phyloP scores from a whole-genome alignment of 2,888 invertebrate species.

The Brachypalpus laphriformis region DNA sequence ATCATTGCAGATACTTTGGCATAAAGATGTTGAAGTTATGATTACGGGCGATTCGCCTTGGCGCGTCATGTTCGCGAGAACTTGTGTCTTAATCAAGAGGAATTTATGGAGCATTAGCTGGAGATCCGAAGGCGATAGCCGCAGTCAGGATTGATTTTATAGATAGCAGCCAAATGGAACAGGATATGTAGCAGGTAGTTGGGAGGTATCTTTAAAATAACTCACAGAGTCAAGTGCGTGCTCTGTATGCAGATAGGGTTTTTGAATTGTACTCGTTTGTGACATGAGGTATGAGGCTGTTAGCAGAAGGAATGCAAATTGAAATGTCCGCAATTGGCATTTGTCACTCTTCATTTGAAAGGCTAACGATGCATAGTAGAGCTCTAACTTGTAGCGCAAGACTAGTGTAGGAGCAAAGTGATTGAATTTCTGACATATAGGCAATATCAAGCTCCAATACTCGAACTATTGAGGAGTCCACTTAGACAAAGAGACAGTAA shows the following conservation, averaged over 20 bases:
- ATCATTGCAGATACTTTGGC: slow-evolving; percentile 2
- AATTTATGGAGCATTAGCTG: slow-evolving; percentile 36
- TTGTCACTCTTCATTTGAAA: no score
- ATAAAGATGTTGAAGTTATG: slow-evolving; percentile 62
- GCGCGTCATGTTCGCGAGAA: background rate
- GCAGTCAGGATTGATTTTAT: slow-evolving; percentile 16
- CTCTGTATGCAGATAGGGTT: background rate
- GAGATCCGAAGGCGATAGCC: background rate
- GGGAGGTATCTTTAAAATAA: background rate
- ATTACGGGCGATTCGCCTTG: slow-evolving; percentile 5
- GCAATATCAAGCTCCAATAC: no score
- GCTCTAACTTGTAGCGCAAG: no score
- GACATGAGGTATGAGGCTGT: no score
- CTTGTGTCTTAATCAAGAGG: slow-evolving; percentile 49
- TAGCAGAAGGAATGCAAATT: no score
- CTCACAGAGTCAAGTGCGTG: background rate
- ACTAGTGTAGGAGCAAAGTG: no score
- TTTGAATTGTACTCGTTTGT: background rate
- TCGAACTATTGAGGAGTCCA: no score
- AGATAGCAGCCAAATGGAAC: slow-evolving; percentile 13
- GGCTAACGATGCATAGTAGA: no score
- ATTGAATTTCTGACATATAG: no score
- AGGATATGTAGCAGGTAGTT: background rate
- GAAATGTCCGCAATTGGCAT: no score
- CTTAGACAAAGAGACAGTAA: no score